Evolutionary conservation across 2,113 vertebrate genomes (phyloP).

Genomic region (Rhegmatorhina hoffmannsi): DNA sequence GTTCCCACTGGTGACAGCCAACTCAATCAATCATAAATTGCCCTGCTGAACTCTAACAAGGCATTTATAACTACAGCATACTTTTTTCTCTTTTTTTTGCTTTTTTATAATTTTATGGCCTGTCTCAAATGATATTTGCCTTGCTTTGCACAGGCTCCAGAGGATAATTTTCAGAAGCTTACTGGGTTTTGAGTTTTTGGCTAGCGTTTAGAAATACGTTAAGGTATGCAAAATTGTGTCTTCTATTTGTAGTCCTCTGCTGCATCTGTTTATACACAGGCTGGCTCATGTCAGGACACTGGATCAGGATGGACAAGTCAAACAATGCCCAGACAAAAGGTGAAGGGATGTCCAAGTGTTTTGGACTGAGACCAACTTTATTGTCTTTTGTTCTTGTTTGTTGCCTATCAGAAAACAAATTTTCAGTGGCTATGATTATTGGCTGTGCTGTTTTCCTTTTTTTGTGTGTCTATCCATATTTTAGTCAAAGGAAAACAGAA

Average conservation of each 20-base stretch:
- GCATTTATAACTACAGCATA: neutral
- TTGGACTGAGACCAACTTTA: neutral
- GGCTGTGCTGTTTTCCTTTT: neutral
- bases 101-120: neutral
- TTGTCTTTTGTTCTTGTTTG: neutral
- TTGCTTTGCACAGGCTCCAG: neutral
- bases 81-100: neutral
- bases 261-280: neutral
- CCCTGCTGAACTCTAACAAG: slow-evolving; percentile 8
- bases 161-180: neutral
- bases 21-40: neutral
- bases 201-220: neutral
- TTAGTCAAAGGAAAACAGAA: neutral
- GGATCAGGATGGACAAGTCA: neutral
- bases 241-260: neutral
- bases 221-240: neutral
- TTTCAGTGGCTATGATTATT: neutral
- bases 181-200: neutral
- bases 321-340: neutral
- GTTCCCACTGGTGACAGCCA: neutral
- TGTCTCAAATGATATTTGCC: neutral
- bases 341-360: neutral
- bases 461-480: neutral
- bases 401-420: neutral
- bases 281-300: neutral